Percentiles rank a stretch among this genome's conserved stretches.
Evolutionary conservation across 2,888 invertebrate genomes (phyloP).

Genomic region (Cybosia mesomella): DNA sequence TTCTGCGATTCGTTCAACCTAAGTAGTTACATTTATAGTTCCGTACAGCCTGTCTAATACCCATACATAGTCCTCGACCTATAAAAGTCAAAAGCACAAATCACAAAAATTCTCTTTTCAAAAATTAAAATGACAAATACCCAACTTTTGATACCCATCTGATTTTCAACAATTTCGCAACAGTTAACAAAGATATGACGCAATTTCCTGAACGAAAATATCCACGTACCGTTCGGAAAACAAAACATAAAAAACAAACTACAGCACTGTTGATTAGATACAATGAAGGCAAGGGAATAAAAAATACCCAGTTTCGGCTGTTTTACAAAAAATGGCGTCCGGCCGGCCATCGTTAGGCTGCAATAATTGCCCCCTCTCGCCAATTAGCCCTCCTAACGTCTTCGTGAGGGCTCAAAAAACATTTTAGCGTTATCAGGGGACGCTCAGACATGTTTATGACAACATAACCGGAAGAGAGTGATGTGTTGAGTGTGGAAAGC

Average conservation of each 20-base stretch:
- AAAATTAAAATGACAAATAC: not conserved
- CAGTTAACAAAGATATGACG: constrained; percentile 7
- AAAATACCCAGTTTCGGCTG: constrained; percentile 42
- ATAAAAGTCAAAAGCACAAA: not conserved
- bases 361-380: constrained; percentile 66
- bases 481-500: constrained; percentile 32
- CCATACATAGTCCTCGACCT: no score
- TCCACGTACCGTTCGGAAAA: constrained; percentile 5
- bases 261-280: constrained; percentile 45
- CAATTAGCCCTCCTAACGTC: constrained; percentile 72
- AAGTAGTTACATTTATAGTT: no score
- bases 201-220: constrained; percentile 13
- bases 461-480: constrained; percentile 38
- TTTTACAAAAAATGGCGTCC: constrained; percentile 46
- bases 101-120: not conserved
- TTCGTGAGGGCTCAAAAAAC: constrained; percentile 65
- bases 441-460: constrained; percentile 47
- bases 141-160: not conserved
- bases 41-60: no score
- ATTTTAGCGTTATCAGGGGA: constrained; percentile 58
- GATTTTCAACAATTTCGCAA: not conserved
- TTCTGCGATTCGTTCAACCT: no score
- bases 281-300: constrained; percentile 45
- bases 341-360: constrained; percentile 58
- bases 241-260: constrained; percentile 34